These are phyloP conservation scores for Phalera bucephala DNA, from an alignment of 2,888 invertebrate species.

Conservation along the genomic window DNA sequence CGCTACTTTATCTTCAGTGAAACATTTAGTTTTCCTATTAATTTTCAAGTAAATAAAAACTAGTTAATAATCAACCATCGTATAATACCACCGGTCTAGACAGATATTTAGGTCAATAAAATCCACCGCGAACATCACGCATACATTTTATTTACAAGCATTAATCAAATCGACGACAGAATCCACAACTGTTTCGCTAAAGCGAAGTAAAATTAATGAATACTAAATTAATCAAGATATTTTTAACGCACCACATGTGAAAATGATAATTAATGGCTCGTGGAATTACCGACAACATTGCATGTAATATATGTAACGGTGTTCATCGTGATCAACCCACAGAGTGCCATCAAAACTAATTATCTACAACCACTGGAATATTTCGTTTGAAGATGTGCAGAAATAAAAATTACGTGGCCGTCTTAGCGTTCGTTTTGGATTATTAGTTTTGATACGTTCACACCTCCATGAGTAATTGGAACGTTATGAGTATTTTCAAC, in stretches of 20 bases:
- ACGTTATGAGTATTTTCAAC: too few relatives aligned
- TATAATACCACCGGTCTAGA: too few relatives aligned
- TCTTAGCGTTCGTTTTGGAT: not conserved
- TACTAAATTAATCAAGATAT: constrained; percentile 19
- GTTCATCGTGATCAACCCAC: constrained; percentile 13
- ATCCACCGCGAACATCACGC: not conserved
- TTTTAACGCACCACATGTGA: constrained; percentile 13
- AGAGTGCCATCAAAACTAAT: constrained; percentile 23
- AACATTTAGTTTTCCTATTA: too few relatives aligned
- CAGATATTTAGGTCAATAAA: not conserved
- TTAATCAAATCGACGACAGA: constrained; percentile 1
- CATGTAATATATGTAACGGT: constrained; percentile 11
- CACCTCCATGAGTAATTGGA: too few relatives aligned
- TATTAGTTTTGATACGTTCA: not conserved
- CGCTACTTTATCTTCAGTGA: too few relatives aligned
- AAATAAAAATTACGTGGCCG: constrained; percentile 8
- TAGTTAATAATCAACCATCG: too few relatives aligned
- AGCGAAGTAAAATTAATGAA: constrained; percentile 14
- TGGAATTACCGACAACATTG: constrained; percentile 21
- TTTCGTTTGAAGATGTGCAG: constrained; percentile 16
- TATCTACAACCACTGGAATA: constrained; percentile 10
- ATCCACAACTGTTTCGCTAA: constrained; percentile 4
- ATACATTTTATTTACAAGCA: not conserved
- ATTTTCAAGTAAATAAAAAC: too few relatives aligned
- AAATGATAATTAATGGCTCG: constrained; percentile 18